Evolutionary conservation across 2,888 invertebrate genomes (phyloP), one percentile per base, ranked within the genome.

Genomic region (Mythimna vitellina): DNA sequence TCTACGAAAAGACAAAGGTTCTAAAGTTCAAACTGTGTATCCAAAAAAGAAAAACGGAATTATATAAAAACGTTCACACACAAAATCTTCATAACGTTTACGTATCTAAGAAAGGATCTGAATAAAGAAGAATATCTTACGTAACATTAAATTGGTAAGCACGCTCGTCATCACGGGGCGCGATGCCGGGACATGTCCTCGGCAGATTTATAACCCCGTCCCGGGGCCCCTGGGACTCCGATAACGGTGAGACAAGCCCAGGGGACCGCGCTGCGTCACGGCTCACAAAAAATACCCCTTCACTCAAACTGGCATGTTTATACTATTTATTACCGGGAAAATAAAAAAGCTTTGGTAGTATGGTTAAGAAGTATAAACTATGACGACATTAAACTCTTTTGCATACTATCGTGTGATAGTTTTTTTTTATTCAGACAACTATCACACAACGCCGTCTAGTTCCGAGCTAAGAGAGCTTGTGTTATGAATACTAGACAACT

Each of bases 131-230:
- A 82, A 73, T 66, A 63, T 61, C 73, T 82, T 66, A 57, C 56
- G 25, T 58, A 65, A 69, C 65, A 71, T 35, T 65, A 38, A 79
- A 75, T 64, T 67, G 57, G 54, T 53, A 65, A 35, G 60, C 70
- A 62, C 65, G 65, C 72, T 65, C 73, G 73, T 86, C 86, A 80
- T 84, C 86, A 62, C 64, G 35, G 63, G 62, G 54, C 35, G 61
- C 56, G 73, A 82, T 84, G 77, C 73, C 46, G 63, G 61, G 73
- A 70, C 81, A 72, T 76, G 77, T 76, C 75, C 73, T 64, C 72
- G 75, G 67, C 67, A 84, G 83, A 87, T 86, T 87, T 87, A 87
- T 86, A 70, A 69, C 76, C 79, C 72, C 65, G 38, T 71, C 66
- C 67, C 73, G 32, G 71, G 74, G 70, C 35, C 54, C 74, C 70